These are phyloP conservation scores for Sabatieria punctata DNA, from an alignment of 2,888 invertebrate genomes.

Conservation along the genomic window DNA sequence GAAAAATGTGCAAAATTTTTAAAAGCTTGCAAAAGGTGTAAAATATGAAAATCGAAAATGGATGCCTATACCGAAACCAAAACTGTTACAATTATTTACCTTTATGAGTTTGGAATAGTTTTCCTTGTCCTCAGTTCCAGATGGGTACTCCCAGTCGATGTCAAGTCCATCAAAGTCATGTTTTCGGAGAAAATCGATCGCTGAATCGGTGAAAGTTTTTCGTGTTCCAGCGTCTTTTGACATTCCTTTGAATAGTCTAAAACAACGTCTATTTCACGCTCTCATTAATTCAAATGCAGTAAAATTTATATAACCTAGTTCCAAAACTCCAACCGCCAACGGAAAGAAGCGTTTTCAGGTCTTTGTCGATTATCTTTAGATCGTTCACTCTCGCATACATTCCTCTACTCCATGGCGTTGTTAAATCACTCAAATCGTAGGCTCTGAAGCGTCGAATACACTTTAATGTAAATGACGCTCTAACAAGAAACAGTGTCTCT, in stretches of 20 bases:
- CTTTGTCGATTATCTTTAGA: slow-evolving; percentile 71
- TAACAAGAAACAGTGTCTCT: no score
- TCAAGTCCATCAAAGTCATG: slow-evolving; percentile 33
- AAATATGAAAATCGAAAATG: no score
- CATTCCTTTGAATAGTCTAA: slow-evolving; percentile 73
- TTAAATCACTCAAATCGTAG: slow-evolving; percentile 35
- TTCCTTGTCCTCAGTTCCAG: slow-evolving; percentile 56
- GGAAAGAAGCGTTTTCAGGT: slow-evolving; percentile 73
- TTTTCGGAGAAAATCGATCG: slow-evolving; percentile 25
- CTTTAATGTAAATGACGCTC: no score
- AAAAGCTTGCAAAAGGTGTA: no score
- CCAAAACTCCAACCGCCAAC: slow-evolving; percentile 95
- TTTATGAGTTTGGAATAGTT: slow-evolving; percentile 73
- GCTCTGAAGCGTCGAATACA: no score
- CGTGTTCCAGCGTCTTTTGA: slow-evolving; percentile 20
- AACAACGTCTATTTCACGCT: no score
- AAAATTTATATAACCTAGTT: no score
- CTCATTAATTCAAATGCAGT: no score
- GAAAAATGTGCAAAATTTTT: no score
- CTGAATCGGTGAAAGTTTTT: slow-evolving; percentile 42
- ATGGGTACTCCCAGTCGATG: slow-evolving; percentile 35
- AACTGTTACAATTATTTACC: no score
- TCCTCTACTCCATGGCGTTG: slow-evolving; percentile 82
- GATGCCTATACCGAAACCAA: no score
- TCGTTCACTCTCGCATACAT: slow-evolving; percentile 66